These are phyloP conservation scores for Odontesthes bonariensis DNA, from an alignment of 2,113 vertebrate species.

Conservation along the genomic window DNA sequence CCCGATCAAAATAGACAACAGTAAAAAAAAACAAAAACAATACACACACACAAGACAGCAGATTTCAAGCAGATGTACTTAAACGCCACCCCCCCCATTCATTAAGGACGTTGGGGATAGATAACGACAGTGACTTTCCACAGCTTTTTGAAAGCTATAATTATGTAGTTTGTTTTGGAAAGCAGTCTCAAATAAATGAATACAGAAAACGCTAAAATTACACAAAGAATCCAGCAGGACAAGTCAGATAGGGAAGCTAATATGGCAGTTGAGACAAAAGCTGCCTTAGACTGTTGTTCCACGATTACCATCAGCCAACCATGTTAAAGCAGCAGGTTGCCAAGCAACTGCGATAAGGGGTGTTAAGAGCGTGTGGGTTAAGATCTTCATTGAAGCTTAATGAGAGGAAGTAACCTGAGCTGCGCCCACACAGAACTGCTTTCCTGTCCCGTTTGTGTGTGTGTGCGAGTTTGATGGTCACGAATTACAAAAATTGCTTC, in stretches of 20 bases:
- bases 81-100: no score
- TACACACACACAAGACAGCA: no score
- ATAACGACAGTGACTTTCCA: background rate
- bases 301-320: conserved; percentile 43
- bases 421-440: background rate
- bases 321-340: conserved; percentile 65
- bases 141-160: background rate
- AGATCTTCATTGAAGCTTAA: conserved; percentile 38
- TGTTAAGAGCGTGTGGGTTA: conserved; percentile 7
- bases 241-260: conserved; percentile 7
- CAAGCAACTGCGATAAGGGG: conserved; percentile 66
- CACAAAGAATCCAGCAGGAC: background rate
- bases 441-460: background rate
- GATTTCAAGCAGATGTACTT: no score
- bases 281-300: conserved; percentile 27
- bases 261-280: conserved; percentile 36
- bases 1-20: no score
- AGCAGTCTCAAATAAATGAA: background rate
- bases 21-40: no score
- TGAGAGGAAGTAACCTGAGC: conserved; percentile 47
- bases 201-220: background rate
- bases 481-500: background rate
- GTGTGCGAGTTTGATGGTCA: background rate
- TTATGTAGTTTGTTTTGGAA: background rate
- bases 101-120: no score